These are phyloP conservation scores for Diloba caeruleocephala DNA, from an alignment of 2,888 invertebrate genomes.

Conservation along the genomic window DNA sequence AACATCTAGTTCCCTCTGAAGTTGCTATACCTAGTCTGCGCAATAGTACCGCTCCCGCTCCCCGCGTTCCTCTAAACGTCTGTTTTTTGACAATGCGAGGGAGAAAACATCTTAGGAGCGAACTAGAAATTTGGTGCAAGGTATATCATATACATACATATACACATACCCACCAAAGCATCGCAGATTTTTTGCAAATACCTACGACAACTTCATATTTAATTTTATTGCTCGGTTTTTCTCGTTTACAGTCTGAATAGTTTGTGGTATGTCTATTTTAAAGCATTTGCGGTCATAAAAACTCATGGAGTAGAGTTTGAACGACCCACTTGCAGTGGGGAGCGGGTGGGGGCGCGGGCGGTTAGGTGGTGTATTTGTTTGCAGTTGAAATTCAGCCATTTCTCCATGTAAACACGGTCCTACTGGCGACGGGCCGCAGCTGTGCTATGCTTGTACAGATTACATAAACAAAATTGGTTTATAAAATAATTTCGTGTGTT, in stretches of 20 bases:
- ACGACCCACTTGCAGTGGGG: slow-evolving; percentile 46
- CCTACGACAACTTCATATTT: slow-evolving; percentile 48
- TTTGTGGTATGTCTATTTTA: slow-evolving; percentile 52
- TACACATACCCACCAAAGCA: slow-evolving; percentile 5
- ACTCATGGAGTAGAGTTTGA: slow-evolving; percentile 46
- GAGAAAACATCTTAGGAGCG: too few species aligned
- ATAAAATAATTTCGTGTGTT: slow-evolving; percentile 23
- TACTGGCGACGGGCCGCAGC: slow-evolving; percentile 40
- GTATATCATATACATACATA: too few species aligned
- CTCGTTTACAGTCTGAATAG: slow-evolving; percentile 43
- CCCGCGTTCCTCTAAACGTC: too few species aligned
- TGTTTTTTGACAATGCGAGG: too few species aligned
- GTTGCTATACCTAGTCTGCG: too few species aligned
- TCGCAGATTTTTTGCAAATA: slow-evolving; percentile 33
- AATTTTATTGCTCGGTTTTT: slow-evolving; percentile 51
- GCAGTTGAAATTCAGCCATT: slow-evolving; percentile 64
- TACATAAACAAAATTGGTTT: slow-evolving; percentile 42
- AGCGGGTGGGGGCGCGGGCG: slow-evolving; percentile 11
- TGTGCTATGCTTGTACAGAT: slow-evolving; percentile 39
- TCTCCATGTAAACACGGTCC: slow-evolving; percentile 57
- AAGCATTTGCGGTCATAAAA: slow-evolving; percentile 54
- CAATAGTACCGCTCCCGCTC: too few species aligned
- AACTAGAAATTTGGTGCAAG: too few species aligned
- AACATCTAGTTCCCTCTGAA: too few species aligned
- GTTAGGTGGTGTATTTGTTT: slow-evolving; percentile 49